Base-by-base conservation (phyloP, 1,140 invertebrate species). In the Procambarus virginalis region DNA sequence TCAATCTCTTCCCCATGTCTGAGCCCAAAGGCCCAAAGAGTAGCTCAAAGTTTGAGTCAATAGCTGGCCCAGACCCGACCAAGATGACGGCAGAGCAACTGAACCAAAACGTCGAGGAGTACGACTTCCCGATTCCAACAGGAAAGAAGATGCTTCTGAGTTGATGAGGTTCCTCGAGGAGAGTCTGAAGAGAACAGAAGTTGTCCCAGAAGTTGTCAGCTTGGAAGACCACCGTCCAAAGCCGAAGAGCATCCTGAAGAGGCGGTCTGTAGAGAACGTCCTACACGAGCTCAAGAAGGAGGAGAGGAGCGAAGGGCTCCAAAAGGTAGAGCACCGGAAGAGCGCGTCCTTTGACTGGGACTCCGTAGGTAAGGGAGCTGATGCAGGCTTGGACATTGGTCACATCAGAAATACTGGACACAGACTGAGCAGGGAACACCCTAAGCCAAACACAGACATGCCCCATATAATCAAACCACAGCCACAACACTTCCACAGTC, bases 91-190 rank as follows among this genome's bases (percentile, higher is more conserved):
- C 92, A 8, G 92, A 91, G 48, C 84, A 92, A 77, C 87, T 92
- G 4, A 92, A 92, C 84, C 92, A 92, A 55, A 92, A 92, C 64
- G 92, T 92, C 2, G 92, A 92, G 75, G 92, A 92, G 60, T 92
- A 92, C 55, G 92, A 92, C 75, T 92, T 92, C 70, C 92, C 92
- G 17, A 91, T 92, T 3, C 92, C 92, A 2, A 92, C 92, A 48
- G 92, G 12, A 91, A 81, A 45, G 92, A 92, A 84, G 84, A 92
- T 84, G 89, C 87, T 2, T 89, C 87, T 5, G 92, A 92, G 58
- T 75, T 92, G 3, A 89, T 92, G 81, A 84, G 51, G 51, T 92
- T 92, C 73, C 73, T 92, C 17, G 89, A 92, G 70, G 92, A 92
- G 17, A 90, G 86, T 55, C 78, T 92, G 48, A 91, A 84, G 75